Evolutionary conservation across 2,797 vertebrate species (phyloP), one percentile per base, ranked within the genome.

Genomic region (Oryzias sinensis): DNA sequence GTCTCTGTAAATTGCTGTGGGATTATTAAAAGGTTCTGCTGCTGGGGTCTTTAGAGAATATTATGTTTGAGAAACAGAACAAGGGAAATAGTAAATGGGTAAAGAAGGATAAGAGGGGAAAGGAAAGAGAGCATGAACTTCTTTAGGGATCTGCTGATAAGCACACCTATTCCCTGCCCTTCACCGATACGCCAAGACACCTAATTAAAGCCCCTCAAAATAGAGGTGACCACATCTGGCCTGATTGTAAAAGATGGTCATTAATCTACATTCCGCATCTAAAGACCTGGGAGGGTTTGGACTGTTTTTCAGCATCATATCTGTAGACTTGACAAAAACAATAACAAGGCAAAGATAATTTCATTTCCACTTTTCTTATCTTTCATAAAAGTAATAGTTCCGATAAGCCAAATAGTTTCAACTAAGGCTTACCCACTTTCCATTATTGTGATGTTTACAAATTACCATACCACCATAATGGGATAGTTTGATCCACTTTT

Each of bases 1-100:
- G 72, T 75, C 72, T 53, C 58, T 54, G 51, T 70, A 83, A 83
- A 88, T 85, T 80, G 83, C 79, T 86, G 72, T 76, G 78, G 80
- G 80, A 85, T 86, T 87, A 85, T 82, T 77, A 82, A 81, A 80
- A 68, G 67, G 64, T 78, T 70, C 56, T 73, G 43, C 53, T 61
- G 61, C 72, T 43, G 58, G 49, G 47, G 62, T 45, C 79, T 69
- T 56, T 54, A 24, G 84, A 81, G 75, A 82, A 64, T 71, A 65
- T 68, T 51, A 62, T 51, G 33, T 69, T 43, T 53, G 50, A 75
- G 53, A 62, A n/a, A 33, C 24, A 53, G 27, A 49, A 59, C 37
- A 33, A 57, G 48, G 48, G 25, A 56, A 59, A 59, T 56, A 57
- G 22, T 46, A 20, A 56, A 57, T 7, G 9, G 14, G 20, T 52